A percentile compares a stretch with the other conserved stretches of the same genome.
Evolutionary conservation across 2,888 invertebrate species (phyloP).

Genomic region (Unio delphinus): DNA sequence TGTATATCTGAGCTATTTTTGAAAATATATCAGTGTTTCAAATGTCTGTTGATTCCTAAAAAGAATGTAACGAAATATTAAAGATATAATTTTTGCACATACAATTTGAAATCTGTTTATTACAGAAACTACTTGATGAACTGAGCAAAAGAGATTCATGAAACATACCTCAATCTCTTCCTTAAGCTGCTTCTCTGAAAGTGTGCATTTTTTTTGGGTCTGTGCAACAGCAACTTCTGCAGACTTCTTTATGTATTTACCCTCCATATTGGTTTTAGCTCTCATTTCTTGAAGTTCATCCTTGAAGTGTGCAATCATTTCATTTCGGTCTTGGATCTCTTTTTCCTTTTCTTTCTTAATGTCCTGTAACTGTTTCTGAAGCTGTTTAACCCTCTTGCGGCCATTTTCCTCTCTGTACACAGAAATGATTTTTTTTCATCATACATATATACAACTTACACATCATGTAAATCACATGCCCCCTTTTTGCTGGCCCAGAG

Average conservation of each 20-base stretch:
- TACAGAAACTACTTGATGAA: not conserved
- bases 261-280: slow-evolving; percentile 71
- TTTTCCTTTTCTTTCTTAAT: slow-evolving; percentile 68
- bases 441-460: not conserved
- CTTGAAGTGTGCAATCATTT: slow-evolving; percentile 72
- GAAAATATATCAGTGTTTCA: not conserved
- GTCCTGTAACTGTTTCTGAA: slow-evolving; percentile 63
- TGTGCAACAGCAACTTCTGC: slow-evolving; percentile 69
- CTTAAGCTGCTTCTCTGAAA: slow-evolving; percentile 62
- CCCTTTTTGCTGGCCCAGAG: too few relatives aligned
- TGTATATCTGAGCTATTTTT: slow-evolving; percentile 6
- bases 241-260: slow-evolving; percentile 71
- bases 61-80: not conserved
- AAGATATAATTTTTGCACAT: not conserved
- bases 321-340: slow-evolving; percentile 68
- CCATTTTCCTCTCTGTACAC: slow-evolving; percentile 67
- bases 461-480: not conserved
- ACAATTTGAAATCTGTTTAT: not conserved
- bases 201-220: slow-evolving; percentile 65
- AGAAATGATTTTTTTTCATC: not conserved
- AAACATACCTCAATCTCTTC: slow-evolving; percentile 61
- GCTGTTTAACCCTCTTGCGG: slow-evolving; percentile 60
- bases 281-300: slow-evolving; percentile 71
- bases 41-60: not conserved
- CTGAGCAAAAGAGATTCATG: not conserved